Evolutionary conservation across 2,797 vertebrate genomes (phyloP).

Genomic region (Merluccius polli): DNA sequence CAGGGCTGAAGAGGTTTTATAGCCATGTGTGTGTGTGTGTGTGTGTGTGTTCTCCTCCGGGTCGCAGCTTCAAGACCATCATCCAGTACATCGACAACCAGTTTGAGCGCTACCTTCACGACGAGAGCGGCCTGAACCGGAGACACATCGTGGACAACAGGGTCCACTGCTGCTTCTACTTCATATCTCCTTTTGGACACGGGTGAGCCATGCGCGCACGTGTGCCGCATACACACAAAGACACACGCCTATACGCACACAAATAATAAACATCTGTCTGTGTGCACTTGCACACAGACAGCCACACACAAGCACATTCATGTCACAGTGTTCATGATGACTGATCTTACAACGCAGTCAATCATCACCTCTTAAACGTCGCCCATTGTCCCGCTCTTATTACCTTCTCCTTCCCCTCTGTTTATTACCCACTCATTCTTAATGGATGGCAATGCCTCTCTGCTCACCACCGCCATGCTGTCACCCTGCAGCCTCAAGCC

Average conservation of each 20-base stretch:
- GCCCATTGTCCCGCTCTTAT: neutral
- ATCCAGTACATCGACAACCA: constrained; percentile 97
- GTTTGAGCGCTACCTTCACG: constrained; percentile 96
- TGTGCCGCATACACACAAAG: neutral
- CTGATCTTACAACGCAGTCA: neutral
- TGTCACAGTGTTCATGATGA: neutral
- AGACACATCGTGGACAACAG: constrained; percentile 95
- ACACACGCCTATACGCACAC: neutral
- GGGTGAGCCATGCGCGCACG: constrained; percentile 75
- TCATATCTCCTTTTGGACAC: constrained; percentile 96
- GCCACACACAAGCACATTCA: neutral
- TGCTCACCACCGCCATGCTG: neutral
- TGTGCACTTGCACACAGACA: no score
- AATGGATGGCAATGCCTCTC: no score
- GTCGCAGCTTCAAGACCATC: constrained; percentile 90
- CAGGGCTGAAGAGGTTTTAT: neutral
- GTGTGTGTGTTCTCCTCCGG: constrained; percentile 5
- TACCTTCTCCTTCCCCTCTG: constrained; percentile 1
- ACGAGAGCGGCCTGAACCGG: constrained; percentile 94
- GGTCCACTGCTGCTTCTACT: constrained; percentile 99
- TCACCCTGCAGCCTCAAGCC: constrained; percentile 74
- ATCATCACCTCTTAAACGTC: neutral
- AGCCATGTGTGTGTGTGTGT: neutral
- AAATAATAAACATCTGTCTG: no score
- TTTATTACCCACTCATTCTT: neutral